Conservation (phyloP, 2,113 vertebrate species). For the Centropus bengalensis region DNA sequence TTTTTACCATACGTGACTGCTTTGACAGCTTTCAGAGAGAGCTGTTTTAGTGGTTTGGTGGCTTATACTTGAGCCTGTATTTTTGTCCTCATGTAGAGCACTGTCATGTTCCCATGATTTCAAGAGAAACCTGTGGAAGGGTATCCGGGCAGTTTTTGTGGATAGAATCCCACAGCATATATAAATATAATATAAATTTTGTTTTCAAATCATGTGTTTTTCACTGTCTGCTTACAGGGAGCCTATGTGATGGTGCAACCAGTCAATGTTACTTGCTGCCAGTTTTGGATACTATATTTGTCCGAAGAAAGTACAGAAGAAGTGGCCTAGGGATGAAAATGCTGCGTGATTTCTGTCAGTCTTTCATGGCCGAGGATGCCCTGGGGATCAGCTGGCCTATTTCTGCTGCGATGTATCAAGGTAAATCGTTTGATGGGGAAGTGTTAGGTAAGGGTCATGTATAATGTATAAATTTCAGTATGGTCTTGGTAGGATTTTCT, state of each 20-base stretch:
- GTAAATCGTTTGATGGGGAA: slow-evolving; percentile 64
- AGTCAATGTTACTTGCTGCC: slow-evolving; percentile 84
- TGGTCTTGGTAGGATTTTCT: slow-evolving; percentile 4
- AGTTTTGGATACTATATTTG: slow-evolving; percentile 88
- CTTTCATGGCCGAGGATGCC: slow-evolving; percentile 78
- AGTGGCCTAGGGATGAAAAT: slow-evolving; percentile 85
- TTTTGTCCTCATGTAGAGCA: background rate
- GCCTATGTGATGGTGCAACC: slow-evolving; percentile 76
- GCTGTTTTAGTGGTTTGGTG: background rate
- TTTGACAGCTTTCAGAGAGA: background rate
- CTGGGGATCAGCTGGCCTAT: slow-evolving; percentile 90
- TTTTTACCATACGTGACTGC: background rate
- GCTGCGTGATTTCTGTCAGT: slow-evolving; percentile 87
- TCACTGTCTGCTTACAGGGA: slow-evolving; percentile 75
- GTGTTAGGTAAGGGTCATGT: background rate
- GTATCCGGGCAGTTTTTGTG: background rate
- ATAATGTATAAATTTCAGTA: background rate
- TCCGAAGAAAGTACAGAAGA: slow-evolving; percentile 78
- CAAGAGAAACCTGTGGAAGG: background rate
- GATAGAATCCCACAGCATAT: background rate
- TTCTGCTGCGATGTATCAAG: slow-evolving; percentile 87
- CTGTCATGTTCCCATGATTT: background rate
- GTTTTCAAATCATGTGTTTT: background rate
- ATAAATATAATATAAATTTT: background rate
- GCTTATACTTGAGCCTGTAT: background rate